phyloP scores from a whole-genome alignment of 2,113 vertebrate genomes.

The Chloropsis cyanopogon region DNA sequence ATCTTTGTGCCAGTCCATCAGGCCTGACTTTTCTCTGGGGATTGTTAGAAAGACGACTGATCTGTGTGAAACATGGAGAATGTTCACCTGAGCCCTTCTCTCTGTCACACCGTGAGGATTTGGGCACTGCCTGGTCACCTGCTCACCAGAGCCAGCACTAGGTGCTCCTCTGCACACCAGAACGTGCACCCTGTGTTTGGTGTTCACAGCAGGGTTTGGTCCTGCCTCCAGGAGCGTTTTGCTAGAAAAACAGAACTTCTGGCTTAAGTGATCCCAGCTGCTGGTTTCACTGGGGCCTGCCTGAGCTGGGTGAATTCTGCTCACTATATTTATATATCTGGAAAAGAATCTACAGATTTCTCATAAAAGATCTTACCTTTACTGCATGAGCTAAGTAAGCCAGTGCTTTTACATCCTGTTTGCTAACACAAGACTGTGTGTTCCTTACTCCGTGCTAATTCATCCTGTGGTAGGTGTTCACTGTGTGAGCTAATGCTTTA shows the following conservation, averaged over 20 bases:
- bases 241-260: neutral
- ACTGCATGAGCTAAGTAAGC: neutral
- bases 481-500: neutral
- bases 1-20: fast-evolving
- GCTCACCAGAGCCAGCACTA: neutral
- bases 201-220: neutral
- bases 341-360: neutral
- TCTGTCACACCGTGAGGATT: neutral
- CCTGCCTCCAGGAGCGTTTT: neutral
- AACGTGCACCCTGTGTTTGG: neutral
- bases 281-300: neutral
- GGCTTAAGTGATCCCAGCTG: neutral
- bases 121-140: neutral
- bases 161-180: neutral
- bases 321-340: neutral
- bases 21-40: neutral
- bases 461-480: neutral
- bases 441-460: neutral
- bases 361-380: neutral
- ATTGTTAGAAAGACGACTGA: neutral
- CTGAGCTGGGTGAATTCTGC: neutral
- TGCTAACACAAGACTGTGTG: neutral
- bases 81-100: neutral
- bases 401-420: neutral
- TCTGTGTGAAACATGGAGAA: neutral